A percentile compares a stretch with the other conserved stretches of the same genome.
phyloP scores from a whole-genome alignment of 2,113 vertebrate genomes.

The Mionectes macconnelli region DNA sequence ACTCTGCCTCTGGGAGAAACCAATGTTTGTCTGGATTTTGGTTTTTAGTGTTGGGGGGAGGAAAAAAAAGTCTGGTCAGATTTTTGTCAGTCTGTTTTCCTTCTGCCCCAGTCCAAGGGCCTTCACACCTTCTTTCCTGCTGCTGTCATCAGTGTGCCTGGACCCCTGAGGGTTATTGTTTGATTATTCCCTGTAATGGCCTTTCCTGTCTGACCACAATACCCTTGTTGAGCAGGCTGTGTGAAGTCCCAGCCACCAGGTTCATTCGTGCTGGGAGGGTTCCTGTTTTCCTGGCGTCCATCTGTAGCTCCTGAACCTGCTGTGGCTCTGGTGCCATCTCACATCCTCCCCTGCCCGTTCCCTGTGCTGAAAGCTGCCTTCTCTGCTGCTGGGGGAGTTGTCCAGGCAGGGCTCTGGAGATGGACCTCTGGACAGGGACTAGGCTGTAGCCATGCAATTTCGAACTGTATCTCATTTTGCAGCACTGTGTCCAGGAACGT shows the following conservation, averaged over 20 bases:
- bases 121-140: not conserved
- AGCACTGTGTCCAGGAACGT: not conserved
- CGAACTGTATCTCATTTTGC: not conserved
- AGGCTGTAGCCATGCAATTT: not conserved
- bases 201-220: not conserved
- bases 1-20: not conserved
- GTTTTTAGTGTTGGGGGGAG: not conserved
- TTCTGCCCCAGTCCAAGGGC: not conserved
- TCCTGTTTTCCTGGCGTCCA: not conserved
- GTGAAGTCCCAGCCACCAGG: not conserved
- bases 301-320: not conserved
- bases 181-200: not conserved
- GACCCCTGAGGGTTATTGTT: not conserved
- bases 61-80: not conserved
- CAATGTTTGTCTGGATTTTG: not conserved
- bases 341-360: not conserved
- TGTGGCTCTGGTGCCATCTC: not conserved
- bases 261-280: rapidly evolving
- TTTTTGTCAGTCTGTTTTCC: not conserved
- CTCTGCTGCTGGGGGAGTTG: not conserved
- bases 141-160: not conserved
- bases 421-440: not conserved
- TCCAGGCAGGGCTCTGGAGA: not conserved
- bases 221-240: not conserved
- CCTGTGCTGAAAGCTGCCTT: not conserved